Evolutionary conservation across 1,140 invertebrate species (phyloP).

Genomic region (Copidosoma floridanum): DNA sequence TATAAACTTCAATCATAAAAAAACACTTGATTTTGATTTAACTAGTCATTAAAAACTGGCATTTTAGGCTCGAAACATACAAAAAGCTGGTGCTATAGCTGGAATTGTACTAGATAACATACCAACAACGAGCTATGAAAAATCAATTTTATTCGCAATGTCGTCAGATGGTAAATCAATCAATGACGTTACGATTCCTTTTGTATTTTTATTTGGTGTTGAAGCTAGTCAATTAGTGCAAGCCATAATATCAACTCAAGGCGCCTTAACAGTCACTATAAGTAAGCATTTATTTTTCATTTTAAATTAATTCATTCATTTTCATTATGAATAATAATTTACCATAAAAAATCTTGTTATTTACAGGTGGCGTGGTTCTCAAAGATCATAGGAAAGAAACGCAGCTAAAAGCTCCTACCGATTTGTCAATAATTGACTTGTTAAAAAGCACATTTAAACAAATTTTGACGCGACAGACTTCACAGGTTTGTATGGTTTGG

Average conservation of each 20-base stretch:
- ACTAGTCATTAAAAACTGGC: too few relatives aligned
- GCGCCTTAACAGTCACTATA: conserved; percentile 44
- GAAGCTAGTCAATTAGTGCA: conserved; percentile 71
- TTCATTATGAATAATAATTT: conserved; percentile 1
- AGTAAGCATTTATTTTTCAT: too few relatives aligned
- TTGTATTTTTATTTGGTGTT: conserved; percentile 85
- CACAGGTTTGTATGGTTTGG: conserved; percentile 42
- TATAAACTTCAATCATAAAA: too few relatives aligned
- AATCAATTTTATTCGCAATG: conserved; percentile 90
- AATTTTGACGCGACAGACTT: conserved; percentile 46
- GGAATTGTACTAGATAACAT: conserved; percentile 90
- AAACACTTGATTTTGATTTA: too few relatives aligned
- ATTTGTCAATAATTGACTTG: conserved; percentile 51
- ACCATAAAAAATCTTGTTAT: neutral
- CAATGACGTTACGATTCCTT: conserved; percentile 85
- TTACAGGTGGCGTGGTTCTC: conserved; percentile 41
- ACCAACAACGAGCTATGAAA: conserved; percentile 67
- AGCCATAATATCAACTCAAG: conserved; percentile 47
- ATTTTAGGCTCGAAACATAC: conserved; percentile 72
- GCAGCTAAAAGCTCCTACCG: conserved; percentile 48
- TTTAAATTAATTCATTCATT: neutral
- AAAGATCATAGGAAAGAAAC: conserved; percentile 43
- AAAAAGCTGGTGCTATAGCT: conserved; percentile 78
- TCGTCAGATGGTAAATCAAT: conserved; percentile 79
- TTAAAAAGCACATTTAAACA: conserved; percentile 52